Evolutionary conservation across 2,888 invertebrate species (phyloP).

Genomic region (Meliscaeva auricollis): DNA sequence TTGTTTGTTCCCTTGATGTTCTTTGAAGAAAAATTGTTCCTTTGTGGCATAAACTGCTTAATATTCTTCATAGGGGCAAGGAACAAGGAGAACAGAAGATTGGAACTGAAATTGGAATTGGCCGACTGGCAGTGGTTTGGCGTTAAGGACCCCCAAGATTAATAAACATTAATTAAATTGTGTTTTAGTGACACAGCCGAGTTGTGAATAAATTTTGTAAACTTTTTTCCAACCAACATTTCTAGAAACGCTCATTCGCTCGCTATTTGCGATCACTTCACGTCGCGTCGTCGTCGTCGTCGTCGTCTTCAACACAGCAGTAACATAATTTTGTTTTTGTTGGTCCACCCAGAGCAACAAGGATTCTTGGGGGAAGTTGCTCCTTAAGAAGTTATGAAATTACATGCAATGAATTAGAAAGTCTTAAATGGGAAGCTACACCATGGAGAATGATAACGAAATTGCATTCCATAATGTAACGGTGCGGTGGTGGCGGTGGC

Average conservation of each 20-base stretch:
- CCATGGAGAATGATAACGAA: background rate
- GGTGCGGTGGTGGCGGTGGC: background rate
- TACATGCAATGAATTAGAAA: slow-evolving; percentile 48
- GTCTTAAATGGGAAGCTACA: slow-evolving; percentile 12
- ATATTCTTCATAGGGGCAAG: slow-evolving; percentile 36
- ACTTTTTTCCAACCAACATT: background rate
- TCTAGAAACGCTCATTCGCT: no score
- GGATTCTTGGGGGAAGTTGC: slow-evolving; percentile 12
- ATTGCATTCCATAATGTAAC: slow-evolving; percentile 20
- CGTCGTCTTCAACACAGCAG: slow-evolving; percentile 18
- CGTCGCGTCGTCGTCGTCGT: no score
- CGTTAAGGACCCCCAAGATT: slow-evolving; percentile 19
- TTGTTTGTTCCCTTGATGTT: slow-evolving; percentile 40
- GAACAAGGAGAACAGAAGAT: background rate
- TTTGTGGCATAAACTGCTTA: slow-evolving; percentile 41
- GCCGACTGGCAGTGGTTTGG: slow-evolving; percentile 26
- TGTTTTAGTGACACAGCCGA: slow-evolving; percentile 56
- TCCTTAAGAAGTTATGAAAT: slow-evolving; percentile 47
- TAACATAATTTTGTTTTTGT: slow-evolving; percentile 18
- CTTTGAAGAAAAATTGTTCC: slow-evolving; percentile 40
- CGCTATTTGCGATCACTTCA: no score
- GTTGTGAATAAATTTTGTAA: slow-evolving; percentile 50
- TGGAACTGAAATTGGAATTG: background rate
- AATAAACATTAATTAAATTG: slow-evolving; percentile 56
- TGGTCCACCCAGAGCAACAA: background rate